Base-by-base conservation (phyloP, 2,888 invertebrate genomes). In the Eubasilissa splendida region DNA sequence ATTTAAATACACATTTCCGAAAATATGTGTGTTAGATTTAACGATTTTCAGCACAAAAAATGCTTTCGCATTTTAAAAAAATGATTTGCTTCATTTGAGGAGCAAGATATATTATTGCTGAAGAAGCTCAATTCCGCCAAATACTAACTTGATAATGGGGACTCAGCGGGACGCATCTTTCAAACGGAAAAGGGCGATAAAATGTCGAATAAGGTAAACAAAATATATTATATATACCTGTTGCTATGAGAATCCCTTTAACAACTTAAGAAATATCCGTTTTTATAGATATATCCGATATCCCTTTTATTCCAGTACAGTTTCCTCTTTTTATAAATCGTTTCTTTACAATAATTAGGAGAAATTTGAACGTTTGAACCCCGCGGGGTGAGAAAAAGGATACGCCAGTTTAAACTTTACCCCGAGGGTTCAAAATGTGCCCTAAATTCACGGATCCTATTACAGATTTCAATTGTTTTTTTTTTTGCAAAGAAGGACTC, bases 311-410 rank as follows among this genome's bases (percentile, higher is more conserved):
- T 12, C 42, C 58, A 58, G 56, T 56, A 33, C 74, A 12, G 63
- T 80, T 70, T 59, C 79, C 53, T 66, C 56, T 73, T 60, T 80
- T 78, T 75, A 74, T 79, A 65, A 77, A 80, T 80, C 71, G 76
- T 82, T 80, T 82, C 80, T 79, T 83, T 79, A 79, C 80, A 82
- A 83, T 83, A 82, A 83, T 83, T 83, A 82, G 81, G 70, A 82
- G 81, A 81, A 82, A 82, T 81, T 76, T 70, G 81, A 81, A 75
- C 74, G 79, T 70, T 82, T 81, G 80, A 82, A 71, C 81, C 77
- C 80, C 73, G 76, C 59, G 60, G 80, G 79, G 81, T 79, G 79
- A 82, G 78, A 82, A 78, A 79, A 78, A 75, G 82, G 82, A 77
- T 78, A 77, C 73, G 74, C 65, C 74, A 79, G 70, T 70, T 79